Evolutionary conservation across 2,113 vertebrate genomes (phyloP).

Genomic region (Nerophis ophidion): DNA sequence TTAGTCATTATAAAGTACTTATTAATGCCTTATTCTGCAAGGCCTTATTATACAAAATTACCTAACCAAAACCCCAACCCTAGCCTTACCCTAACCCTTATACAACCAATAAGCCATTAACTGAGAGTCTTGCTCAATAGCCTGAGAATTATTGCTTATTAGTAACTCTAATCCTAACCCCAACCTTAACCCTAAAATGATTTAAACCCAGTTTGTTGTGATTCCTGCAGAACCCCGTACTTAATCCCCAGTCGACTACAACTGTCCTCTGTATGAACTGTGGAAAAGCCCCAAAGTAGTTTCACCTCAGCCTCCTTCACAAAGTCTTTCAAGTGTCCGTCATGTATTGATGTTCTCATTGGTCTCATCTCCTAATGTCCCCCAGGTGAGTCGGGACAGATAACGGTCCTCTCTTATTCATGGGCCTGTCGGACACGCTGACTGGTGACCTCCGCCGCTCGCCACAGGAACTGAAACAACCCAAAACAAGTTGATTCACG

Average conservation of each 20-base stretch:
- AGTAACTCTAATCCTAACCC: too few relatives aligned
- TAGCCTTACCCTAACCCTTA: too few relatives aligned
- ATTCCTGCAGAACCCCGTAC: constrained; percentile 4
- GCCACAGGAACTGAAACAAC: constrained; percentile 31
- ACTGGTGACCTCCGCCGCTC: constrained; percentile 38
- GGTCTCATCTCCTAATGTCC: constrained; percentile 45
- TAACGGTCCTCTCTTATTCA: constrained; percentile 55
- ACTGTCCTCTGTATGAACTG: neutral
- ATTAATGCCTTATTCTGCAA: too few relatives aligned
- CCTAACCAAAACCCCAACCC: too few relatives aligned
- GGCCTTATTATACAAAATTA: too few relatives aligned
- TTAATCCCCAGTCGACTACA: neutral
- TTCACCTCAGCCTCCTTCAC: constrained; percentile 24
- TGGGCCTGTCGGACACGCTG: constrained; percentile 43
- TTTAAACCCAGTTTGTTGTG: too few relatives aligned
- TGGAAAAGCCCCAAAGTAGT: constrained; percentile 13
- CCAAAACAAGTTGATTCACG: neutral
- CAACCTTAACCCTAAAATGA: too few relatives aligned
- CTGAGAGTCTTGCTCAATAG: too few relatives aligned
- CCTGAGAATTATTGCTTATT: too few relatives aligned
- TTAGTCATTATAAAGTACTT: too few relatives aligned
- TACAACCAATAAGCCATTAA: too few relatives aligned
- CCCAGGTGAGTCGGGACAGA: constrained; percentile 42
- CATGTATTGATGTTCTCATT: constrained; percentile 49
- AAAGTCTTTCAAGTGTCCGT: constrained; percentile 15